These are phyloP conservation scores for Tyto alba DNA, from an alignment of 2,113 vertebrate genomes.

Conservation along the genomic window DNA sequence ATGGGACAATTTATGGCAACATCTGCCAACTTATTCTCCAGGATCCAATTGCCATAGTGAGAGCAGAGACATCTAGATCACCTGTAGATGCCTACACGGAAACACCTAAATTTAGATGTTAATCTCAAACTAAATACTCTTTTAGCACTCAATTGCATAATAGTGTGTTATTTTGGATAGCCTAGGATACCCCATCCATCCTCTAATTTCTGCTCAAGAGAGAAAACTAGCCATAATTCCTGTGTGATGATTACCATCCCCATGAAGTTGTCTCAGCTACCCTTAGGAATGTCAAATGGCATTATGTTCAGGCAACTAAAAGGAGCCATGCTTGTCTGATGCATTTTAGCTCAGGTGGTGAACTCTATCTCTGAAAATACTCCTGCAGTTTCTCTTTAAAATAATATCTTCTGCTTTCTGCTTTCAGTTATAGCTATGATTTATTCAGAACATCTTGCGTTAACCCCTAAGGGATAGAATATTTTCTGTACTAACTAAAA, in stretches of 20 bases:
- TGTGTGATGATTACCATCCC: background rate
- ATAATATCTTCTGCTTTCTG: background rate
- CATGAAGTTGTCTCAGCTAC: background rate
- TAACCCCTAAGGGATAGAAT: background rate
- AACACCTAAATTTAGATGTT: background rate
- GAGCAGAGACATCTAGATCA: background rate
- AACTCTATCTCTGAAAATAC: background rate
- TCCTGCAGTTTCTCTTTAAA: background rate
- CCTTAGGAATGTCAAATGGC: background rate
- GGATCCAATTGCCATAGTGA: background rate
- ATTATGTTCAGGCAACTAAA: background rate
- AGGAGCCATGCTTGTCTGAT: background rate
- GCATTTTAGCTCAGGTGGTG: background rate
- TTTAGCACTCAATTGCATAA: background rate
- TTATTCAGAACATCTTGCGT: background rate
- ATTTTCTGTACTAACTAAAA: slow-evolving; percentile 9
- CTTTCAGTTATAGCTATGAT: background rate
- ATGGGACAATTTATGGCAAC: background rate
- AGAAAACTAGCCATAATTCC: background rate
- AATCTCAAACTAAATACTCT: background rate
- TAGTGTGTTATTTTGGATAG: background rate
- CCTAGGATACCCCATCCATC: background rate
- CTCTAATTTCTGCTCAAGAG: background rate
- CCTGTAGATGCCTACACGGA: background rate
- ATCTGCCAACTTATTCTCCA: background rate